Conservation (phyloP, 37 sponge, comb jelly and placozoan genomes). For the Tethya wilhelma region DNA sequence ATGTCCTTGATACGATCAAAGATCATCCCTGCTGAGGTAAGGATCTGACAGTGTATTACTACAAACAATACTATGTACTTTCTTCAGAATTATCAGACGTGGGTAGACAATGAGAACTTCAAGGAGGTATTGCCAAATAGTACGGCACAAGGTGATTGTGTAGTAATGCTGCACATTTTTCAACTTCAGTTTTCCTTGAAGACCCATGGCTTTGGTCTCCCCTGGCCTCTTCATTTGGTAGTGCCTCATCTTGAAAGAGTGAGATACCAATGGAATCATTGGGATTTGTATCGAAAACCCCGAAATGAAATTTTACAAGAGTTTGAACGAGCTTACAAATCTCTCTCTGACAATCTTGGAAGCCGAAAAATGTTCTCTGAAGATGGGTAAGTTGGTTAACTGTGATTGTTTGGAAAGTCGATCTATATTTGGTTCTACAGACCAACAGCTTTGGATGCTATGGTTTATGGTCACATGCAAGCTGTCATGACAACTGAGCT, state of each 20-base stretch:
- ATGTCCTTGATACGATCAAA: not conserved
- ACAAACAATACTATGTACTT: too few species aligned
- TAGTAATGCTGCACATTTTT: too few species aligned
- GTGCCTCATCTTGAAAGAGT: not conserved
- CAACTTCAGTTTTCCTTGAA: not conserved
- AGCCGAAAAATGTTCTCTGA: not conserved
- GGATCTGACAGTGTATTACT: too few species aligned
- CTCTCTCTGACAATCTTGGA: not conserved
- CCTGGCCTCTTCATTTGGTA: not conserved
- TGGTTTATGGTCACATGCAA: constrained; percentile 6
- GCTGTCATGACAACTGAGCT: not conserved
- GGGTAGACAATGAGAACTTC: constrained; percentile 7
- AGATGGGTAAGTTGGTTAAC: constrained; percentile 8
- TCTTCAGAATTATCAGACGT: constrained; percentile 3
- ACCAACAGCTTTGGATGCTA: not conserved
- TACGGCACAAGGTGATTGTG: too few species aligned
- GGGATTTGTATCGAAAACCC: not conserved
- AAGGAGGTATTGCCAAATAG: too few species aligned
- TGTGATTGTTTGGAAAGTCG: too few species aligned
- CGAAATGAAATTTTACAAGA: not conserved
- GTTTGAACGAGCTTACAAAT: not conserved
- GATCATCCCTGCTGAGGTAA: not conserved
- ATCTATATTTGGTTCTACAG: too few species aligned
- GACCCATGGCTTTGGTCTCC: constrained; percentile 1
- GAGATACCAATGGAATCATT: not conserved